Percentiles rank a stretch among this genome's conserved stretches.
These are phyloP conservation scores for Platygyra sinensis DNA, from an alignment of 64 coral and sea anemone species.

Conservation along the genomic window DNA sequence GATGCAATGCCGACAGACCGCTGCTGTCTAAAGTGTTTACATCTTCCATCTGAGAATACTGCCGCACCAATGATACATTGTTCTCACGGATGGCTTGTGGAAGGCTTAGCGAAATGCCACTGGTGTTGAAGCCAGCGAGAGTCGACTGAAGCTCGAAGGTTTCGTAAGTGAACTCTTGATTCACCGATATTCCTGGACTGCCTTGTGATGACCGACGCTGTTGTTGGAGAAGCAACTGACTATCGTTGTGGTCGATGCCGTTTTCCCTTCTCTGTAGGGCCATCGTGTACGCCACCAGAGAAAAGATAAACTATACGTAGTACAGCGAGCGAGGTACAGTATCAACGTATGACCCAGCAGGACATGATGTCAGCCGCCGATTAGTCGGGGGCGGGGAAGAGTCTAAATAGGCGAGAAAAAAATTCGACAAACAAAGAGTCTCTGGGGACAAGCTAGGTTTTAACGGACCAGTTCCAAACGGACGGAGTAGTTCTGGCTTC, in stretches of 20 bases:
- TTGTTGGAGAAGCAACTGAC: neutral
- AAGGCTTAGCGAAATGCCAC: neutral
- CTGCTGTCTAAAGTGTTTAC: neutral
- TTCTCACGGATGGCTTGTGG: constrained; percentile 24
- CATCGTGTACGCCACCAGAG: neutral
- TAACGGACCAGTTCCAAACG: too few relatives aligned
- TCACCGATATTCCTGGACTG: constrained; percentile 9
- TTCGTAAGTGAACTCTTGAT: neutral
- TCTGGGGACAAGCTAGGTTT: too few relatives aligned
- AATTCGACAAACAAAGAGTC: too few relatives aligned
- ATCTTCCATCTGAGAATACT: constrained; percentile 8
- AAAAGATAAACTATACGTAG: neutral
- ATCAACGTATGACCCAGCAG: too few relatives aligned
- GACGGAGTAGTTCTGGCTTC: too few relatives aligned
- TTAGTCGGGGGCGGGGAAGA: too few relatives aligned
- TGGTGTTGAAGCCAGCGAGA: neutral
- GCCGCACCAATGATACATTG: neutral
- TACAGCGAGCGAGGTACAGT: neutral
- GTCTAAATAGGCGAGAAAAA: too few relatives aligned
- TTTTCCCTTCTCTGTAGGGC: neutral
- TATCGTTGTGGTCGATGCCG: neutral
- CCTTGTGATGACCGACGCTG: neutral
- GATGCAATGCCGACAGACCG: constrained; percentile 7
- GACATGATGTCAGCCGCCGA: too few relatives aligned
- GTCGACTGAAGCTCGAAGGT: neutral